Evolutionary conservation across 2,113 vertebrate species (phyloP), one percentile per base, ranked within the genome.

Genomic region (Trichomycterus rosablanca): DNA sequence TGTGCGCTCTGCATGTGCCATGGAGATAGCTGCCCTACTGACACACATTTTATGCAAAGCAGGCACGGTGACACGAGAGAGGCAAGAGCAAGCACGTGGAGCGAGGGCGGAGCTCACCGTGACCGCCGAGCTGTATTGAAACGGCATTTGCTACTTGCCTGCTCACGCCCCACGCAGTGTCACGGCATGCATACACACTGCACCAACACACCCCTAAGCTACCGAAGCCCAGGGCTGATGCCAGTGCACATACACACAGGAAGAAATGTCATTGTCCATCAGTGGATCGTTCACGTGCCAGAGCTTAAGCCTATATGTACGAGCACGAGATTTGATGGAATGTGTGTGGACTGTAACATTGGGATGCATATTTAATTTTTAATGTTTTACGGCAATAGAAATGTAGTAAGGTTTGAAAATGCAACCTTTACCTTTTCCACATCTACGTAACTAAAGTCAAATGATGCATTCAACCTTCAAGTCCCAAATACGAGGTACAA

Each of bases 1-100:
- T 86, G 84, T 84, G 87, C 77, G 65, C 81, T 34, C 67, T 75
- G 73, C 86, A 86, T 87, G 87, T 89, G 87, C 83, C 34, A 71
- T 11, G 55, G 45, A 71, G 62, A 76, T 78, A 73, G 72, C 74
- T 89, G 87, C 51, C 83, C 87, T 77, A 89, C 86, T 88, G 87
- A 89, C 86, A 89, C 84, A 89, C 84, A 87, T 88, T 85, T 87
- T 84, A 88, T 88, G 80, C 83, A 87, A 86, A 88, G 59, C 16
- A 1, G 67, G 58, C 55, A 64, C 65, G 43, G 15, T 55, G 67
- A 67, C 74, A 70, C 37, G 46, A 48, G 71, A 64, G 71, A 70
- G 67, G 77, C 73, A 63, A 76, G 71, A 73, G 69, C 37, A 28
- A 49, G 77, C 87, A 89, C 87, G 76, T 87, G 84, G 74, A 80